Conservation (phyloP, 2,888 invertebrate genomes). For the Cantharis nigra region DNA sequence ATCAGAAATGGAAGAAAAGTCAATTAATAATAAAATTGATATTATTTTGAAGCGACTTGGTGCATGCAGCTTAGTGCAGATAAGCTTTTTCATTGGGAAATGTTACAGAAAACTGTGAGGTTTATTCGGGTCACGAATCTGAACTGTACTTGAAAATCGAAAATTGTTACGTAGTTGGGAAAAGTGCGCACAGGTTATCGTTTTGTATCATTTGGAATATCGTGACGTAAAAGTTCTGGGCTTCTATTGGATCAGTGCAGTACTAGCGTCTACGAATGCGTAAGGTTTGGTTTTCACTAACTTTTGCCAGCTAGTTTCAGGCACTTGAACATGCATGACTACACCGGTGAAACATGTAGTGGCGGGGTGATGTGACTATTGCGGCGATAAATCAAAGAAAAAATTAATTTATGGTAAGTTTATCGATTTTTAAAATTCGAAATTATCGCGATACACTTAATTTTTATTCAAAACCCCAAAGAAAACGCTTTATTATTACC, state of each 20-base stretch:
- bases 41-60: neutral
- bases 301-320: constrained; percentile 18
- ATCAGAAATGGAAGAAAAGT: neutral
- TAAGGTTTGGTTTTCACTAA: constrained; percentile 18
- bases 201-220: constrained; percentile 31
- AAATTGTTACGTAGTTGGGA: constrained; percentile 13
- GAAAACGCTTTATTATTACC: neutral
- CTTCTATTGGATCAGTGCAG: constrained; percentile 42
- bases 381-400: constrained; percentile 17
- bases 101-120: constrained; percentile 8
- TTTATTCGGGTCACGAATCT: constrained; percentile 30
- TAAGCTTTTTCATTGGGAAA: neutral
- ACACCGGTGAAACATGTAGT: constrained; percentile 37
- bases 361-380: constrained; percentile 37
- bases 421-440: neutral
- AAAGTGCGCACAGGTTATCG: constrained; percentile 26
- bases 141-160: constrained; percentile 15
- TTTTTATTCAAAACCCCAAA: neutral
- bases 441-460: neutral
- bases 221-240: constrained; percentile 47
- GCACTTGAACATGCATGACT: constrained; percentile 41
- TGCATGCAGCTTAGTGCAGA: neutral
- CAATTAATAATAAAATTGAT: neutral
- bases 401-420: constrained; percentile 31
- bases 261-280: constrained; percentile 37